A percentile compares a stretch with the other conserved stretches of the same genome.
Conservation (phyloP, 2,888 invertebrate species). For the Oeneis ivallda region DNA sequence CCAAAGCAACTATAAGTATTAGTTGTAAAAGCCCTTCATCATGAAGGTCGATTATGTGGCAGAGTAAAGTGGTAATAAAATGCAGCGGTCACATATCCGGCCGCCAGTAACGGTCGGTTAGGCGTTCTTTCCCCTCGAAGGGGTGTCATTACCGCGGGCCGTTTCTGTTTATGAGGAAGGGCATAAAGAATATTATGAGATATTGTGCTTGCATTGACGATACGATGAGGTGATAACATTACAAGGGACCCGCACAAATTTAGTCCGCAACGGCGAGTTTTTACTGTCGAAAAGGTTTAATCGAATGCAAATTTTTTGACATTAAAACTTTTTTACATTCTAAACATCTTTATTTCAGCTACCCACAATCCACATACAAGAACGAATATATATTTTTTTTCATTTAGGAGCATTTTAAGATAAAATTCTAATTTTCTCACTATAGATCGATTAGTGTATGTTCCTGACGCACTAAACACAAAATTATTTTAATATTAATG, state of each 20-base stretch:
- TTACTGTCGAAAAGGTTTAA: conserved; percentile 34
- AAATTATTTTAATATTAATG: too few species aligned
- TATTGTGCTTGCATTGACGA: conserved; percentile 72
- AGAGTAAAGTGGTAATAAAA: conserved; percentile 81
- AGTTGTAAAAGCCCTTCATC: conserved; percentile 68
- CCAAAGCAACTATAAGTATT: conserved; percentile 64
- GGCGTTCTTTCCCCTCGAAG: conserved; percentile 69
- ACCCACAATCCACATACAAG: too few species aligned
- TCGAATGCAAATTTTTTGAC: conserved; percentile 6
- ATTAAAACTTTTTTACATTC: not conserved
- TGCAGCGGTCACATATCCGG: conserved; percentile 81
- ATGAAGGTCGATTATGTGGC: conserved; percentile 80
- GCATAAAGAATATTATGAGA: conserved; percentile 81
- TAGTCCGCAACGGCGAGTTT: conserved; percentile 64
- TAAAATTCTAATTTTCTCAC: too few species aligned
- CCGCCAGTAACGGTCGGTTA: conserved; percentile 76
- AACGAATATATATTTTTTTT: too few species aligned
- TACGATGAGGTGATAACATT: conserved; percentile 77
- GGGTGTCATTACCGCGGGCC: conserved; percentile 76
- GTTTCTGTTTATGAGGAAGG: conserved; percentile 78
- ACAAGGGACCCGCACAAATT: conserved; percentile 61
- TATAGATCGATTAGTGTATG: too few species aligned
- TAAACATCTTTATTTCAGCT: not conserved
- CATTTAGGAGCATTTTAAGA: too few species aligned
- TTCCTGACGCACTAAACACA: too few species aligned